phyloP scores from a whole-genome alignment of 2,888 invertebrate genomes.

The Apamea epomidion region DNA sequence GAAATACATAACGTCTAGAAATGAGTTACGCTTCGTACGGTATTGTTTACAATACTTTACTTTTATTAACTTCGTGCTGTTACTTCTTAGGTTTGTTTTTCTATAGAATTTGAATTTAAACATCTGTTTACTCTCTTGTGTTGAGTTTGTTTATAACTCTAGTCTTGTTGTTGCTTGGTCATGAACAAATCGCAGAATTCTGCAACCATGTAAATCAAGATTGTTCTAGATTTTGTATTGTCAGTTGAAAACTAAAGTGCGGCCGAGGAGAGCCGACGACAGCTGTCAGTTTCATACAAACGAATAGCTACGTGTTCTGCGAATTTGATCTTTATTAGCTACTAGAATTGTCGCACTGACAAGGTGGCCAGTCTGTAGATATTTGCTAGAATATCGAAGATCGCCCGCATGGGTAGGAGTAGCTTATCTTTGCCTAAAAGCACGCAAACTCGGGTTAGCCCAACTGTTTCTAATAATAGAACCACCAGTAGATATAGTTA shows the following conservation, averaged over 20 bases:
- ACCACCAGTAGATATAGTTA: background rate
- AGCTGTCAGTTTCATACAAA: background rate
- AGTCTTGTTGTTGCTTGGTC: background rate
- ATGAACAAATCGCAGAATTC: background rate
- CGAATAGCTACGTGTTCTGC: background rate
- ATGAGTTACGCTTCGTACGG: background rate
- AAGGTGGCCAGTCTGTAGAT: background rate
- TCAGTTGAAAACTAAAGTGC: background rate
- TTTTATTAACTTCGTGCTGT: slow-evolving; percentile 2
- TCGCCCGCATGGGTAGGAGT: background rate
- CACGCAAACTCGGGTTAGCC: background rate
- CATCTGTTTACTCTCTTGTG: background rate
- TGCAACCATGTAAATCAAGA: background rate
- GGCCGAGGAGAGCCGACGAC: too few relatives aligned
- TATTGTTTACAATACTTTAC: slow-evolving; percentile 8
- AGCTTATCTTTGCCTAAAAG: background rate
- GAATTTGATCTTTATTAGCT: background rate
- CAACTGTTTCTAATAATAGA: background rate
- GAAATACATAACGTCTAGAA: background rate
- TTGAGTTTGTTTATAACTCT: background rate
- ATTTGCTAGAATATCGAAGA: background rate
- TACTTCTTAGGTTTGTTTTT: background rate
- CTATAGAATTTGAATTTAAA: slow-evolving; percentile 18
- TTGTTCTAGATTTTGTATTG: background rate
- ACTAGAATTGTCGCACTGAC: background rate